Evolutionary conservation across 2,888 invertebrate species (phyloP), one percentile per base, ranked within the genome.

Genomic region (Pimpla rufipes): DNA sequence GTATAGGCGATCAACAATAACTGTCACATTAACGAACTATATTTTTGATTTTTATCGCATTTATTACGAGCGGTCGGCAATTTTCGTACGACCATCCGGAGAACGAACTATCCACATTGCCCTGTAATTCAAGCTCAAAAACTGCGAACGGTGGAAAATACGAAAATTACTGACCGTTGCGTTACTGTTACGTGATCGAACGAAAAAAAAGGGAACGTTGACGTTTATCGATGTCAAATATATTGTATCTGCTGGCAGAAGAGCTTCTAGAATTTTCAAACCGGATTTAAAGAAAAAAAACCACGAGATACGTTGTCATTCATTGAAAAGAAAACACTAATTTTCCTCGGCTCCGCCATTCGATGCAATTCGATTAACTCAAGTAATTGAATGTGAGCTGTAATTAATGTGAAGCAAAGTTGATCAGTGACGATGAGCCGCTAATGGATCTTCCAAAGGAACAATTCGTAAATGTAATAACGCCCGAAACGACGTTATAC

Each of bases 391-490:
- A 76, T 73, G 71, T 77, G 71, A 76, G 75, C 52, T 83, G 76
- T 79, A 52, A 79, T 79, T 83, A 70, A 57, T 82, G 59, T 81
- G 66, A 78, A 77, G 52, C 71, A 66, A 77, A 47, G 68, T 50
- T 74, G 40, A 83, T 62, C 50, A 50, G 62, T 57, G 67, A 81
- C 75, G 81, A 79, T 81, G 85, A 85, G 83, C 78, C 68, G 57
- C 70, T 78, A 66, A 73, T 77, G 81, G 76, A 85, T 85, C 81
- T 85, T 83, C 85, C 86, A 82, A 81, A 76, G 76, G 83, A 85
- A 85, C 81, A 84, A 80, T 81, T 77, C 64, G 79, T 84, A 86
- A 83, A 83, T 83, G 76, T 83, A 79, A 79, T 77, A 62, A 83
- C 74, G 78, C 77, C 76, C 79, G 67, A 86, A 71, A 84, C 67